A percentile compares a stretch with the other conserved stretches of the same genome.
These are phyloP conservation scores for Taxidea taxus DNA, from an alignment of 2,113 vertebrate species.

Conservation along the genomic window DNA sequence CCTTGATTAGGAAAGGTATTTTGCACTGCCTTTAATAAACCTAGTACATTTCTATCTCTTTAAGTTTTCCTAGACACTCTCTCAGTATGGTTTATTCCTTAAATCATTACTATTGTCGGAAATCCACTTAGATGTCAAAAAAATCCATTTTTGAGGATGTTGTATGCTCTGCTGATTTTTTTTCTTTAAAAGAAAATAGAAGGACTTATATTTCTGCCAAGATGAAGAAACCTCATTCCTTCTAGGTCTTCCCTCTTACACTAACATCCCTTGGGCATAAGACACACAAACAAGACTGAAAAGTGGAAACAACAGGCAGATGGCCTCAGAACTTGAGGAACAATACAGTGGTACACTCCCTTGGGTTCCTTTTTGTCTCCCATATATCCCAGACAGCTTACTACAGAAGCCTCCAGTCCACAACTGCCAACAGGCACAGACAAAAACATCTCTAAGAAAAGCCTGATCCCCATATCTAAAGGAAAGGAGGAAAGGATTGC, in stretches of 20 bases:
- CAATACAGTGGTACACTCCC: background rate
- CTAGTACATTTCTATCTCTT: background rate
- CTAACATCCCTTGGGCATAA: background rate
- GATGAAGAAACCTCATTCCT: background rate
- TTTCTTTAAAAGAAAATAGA: slow-evolving; percentile 3
- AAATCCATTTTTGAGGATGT: background rate
- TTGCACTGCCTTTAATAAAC: slow-evolving; percentile 1
- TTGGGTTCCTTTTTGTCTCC: background rate
- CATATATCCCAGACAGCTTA: background rate
- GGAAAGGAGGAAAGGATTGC: background rate
- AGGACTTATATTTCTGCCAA: background rate
- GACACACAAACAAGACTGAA: background rate
- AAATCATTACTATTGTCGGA: background rate
- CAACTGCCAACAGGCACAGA: background rate
- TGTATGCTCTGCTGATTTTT: slow-evolving; percentile 30
- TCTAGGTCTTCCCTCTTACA: background rate
- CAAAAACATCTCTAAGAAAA: background rate
- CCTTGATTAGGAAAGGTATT: background rate
- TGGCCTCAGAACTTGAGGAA: background rate
- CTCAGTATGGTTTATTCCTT: slow-evolving; percentile 28
- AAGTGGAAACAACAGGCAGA: background rate
- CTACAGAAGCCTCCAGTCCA: background rate
- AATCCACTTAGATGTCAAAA: background rate
- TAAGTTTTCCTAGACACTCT: background rate
- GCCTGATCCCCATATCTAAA: background rate